Evolutionary conservation across 2,888 invertebrate species (phyloP).

Genomic region (Troides oblongomaculatus): DNA sequence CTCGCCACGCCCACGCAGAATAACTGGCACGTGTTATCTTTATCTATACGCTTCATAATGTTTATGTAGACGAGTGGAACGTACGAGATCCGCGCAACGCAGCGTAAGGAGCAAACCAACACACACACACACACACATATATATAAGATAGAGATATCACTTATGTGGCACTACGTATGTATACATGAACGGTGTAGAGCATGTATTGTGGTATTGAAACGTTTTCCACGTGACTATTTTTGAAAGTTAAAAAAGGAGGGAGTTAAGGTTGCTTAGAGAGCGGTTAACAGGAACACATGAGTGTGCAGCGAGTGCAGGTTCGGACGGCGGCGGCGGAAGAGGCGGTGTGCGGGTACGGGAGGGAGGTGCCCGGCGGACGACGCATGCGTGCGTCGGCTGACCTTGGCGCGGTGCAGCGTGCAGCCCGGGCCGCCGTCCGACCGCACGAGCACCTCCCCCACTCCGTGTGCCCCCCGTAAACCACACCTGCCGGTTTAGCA

Average conservation of each 20-base stretch:
- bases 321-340: conserved; percentile 40
- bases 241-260: conserved; percentile 33
- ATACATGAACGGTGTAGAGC: too few relatives aligned
- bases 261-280: conserved; percentile 52
- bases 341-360: conserved; percentile 41
- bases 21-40: conserved; percentile 49
- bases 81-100: conserved; percentile 35
- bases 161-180: too few relatives aligned
- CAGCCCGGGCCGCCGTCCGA: conserved; percentile 51
- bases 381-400: conserved; percentile 76
- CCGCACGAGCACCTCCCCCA: conserved; percentile 50
- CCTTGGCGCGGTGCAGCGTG: conserved; percentile 78
- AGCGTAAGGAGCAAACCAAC: too few relatives aligned
- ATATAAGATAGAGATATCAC: too few relatives aligned
- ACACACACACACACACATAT: too few relatives aligned
- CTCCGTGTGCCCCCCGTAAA: conserved; percentile 52
- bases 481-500: conserved; percentile 74
- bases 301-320: conserved; percentile 51
- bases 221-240: not conserved
- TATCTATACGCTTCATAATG: conserved; percentile 34
- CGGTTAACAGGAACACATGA: conserved; percentile 61
- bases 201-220: too few relatives aligned
- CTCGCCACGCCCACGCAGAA: conserved; percentile 41
- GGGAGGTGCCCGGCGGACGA: conserved; percentile 39
- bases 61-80: conserved; percentile 37